Conservation (phyloP, 2,797 vertebrate genomes). For the Gymnoscopelus braueri region DNA sequence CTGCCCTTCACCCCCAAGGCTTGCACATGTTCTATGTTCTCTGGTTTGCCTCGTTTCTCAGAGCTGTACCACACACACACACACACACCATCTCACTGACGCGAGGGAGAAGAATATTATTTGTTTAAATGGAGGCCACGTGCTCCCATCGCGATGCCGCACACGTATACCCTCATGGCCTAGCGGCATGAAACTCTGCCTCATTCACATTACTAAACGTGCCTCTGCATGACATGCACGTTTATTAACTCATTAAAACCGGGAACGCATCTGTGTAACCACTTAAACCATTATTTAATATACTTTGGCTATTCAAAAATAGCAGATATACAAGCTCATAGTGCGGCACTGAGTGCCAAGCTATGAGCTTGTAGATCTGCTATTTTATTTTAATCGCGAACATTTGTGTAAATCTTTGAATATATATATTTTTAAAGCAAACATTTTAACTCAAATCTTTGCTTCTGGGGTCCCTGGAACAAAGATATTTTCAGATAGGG, state of each 20-base stretch:
- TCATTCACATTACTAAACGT: constrained; percentile 55
- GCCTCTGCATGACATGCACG: constrained; percentile 42
- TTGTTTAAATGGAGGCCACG: constrained; percentile 57
- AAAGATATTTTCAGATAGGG: no score
- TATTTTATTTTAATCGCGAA: no score
- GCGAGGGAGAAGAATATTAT: constrained; percentile 35
- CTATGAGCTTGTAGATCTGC: no score
- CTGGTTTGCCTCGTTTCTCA: constrained; percentile 50
- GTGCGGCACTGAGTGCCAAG: no score
- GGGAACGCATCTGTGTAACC: no score
- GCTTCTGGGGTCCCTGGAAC: no score
- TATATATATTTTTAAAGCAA: no score
- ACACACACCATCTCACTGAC: constrained; percentile 45
- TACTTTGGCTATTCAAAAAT: no score
- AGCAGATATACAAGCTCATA: no score
- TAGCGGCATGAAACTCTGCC: constrained; percentile 60
- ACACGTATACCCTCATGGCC: constrained; percentile 33
- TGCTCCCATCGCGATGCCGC: constrained; percentile 40
- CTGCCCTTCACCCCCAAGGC: constrained; percentile 44
- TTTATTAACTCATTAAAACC: constrained; percentile 7
- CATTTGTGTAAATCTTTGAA: no score
- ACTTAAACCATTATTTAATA: no score
- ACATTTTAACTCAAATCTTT: no score
- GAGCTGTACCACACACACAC: constrained; percentile 2
- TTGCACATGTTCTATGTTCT: constrained; percentile 68